These are phyloP conservation scores for Microcebus tavaratra DNA, from an alignment of 2,113 vertebrate genomes.

Conservation along the genomic window DNA sequence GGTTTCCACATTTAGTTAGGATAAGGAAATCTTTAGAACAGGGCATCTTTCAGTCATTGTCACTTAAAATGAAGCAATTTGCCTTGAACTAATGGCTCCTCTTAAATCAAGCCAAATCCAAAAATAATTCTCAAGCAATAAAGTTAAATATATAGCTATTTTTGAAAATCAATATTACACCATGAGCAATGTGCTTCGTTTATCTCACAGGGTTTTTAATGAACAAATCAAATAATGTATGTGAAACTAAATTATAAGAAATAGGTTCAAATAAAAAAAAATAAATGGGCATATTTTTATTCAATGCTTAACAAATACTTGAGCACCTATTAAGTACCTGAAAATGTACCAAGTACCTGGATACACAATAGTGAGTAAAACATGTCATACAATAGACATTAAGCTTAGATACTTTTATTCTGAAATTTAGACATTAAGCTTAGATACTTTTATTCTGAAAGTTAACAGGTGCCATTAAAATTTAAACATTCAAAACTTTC, in stretches of 20 bases:
- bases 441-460: background rate
- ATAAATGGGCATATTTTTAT: background rate
- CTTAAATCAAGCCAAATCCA: background rate
- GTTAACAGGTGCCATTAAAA: background rate
- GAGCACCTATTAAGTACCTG: background rate
- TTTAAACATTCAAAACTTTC: background rate
- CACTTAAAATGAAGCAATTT: background rate
- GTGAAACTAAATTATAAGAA: background rate
- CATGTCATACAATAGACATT: background rate
- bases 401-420: too few relatives aligned
- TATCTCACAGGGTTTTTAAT: background rate
- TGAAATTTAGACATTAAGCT: background rate
- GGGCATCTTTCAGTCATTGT: background rate
- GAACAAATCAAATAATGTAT: background rate
- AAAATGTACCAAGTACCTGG: background rate
- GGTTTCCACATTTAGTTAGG: background rate
- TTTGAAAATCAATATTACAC: background rate
- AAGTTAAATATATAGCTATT: background rate
- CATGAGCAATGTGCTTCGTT: background rate
- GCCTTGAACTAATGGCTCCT: background rate
- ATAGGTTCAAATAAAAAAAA: too few relatives aligned
- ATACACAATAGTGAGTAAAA: background rate
- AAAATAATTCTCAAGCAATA: background rate
- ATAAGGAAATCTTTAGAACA: background rate
- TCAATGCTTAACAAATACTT: background rate